phyloP scores from a whole-genome alignment of 2,888 invertebrate genomes.

The Chaetogeoica ovagalla region DNA sequence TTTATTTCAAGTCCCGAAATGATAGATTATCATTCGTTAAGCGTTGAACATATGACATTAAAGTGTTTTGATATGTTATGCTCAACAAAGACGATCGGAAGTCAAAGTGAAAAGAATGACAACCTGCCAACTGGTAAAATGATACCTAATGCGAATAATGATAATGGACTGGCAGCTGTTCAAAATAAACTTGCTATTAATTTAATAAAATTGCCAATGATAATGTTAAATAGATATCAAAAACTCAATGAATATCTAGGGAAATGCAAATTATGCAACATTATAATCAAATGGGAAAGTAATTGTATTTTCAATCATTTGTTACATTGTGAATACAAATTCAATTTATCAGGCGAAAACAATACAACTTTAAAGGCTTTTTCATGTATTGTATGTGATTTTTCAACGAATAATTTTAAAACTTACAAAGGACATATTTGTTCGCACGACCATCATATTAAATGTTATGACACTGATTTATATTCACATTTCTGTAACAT shows the following conservation, averaged over 20 bases:
- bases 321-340: background rate
- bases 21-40: conserved; percentile 31
- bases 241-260: background rate
- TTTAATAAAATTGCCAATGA: conserved; percentile 1
- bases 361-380: background rate
- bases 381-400: background rate
- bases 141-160: too few species aligned
- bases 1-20: conserved; percentile 17
- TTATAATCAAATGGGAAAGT: background rate
- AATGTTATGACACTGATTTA: background rate
- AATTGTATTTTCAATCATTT: background rate
- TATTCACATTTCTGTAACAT: background rate
- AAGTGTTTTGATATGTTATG: conserved; percentile 14
- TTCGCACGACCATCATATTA: background rate
- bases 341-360: background rate
- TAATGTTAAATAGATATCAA: conserved; percentile 15
- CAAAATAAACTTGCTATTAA: background rate
- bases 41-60: conserved; percentile 24
- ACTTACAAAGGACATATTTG: background rate
- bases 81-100: background rate
- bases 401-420: background rate
- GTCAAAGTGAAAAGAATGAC: background rate
- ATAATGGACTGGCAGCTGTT: background rate
- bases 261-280: conserved; percentile 8
- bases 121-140: background rate